Evolutionary conservation across 2,888 invertebrate genomes (phyloP).

Genomic region (Tetramorium bicarinatum): DNA sequence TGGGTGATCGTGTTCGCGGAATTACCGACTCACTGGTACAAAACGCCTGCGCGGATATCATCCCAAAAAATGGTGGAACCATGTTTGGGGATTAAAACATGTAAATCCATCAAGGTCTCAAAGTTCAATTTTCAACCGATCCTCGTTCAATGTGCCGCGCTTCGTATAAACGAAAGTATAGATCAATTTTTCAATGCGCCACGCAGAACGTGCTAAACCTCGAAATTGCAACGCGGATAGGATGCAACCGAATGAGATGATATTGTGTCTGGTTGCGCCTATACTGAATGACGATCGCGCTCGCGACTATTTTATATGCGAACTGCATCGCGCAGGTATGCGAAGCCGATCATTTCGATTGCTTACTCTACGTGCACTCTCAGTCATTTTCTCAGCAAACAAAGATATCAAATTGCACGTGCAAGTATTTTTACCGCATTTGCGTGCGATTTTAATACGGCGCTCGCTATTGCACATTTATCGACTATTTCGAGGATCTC

Average conservation of each 20-base stretch:
- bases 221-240: conserved; percentile 44
- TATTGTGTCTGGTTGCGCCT: conserved; percentile 58
- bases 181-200: conserved; percentile 47
- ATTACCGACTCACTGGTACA: conserved; percentile 7
- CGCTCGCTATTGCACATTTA: no score
- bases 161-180: conserved; percentile 39
- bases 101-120: conserved; percentile 53
- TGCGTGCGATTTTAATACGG: background rate
- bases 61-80: conserved; percentile 40
- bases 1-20: conserved; percentile 34
- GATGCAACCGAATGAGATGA: conserved; percentile 52
- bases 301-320: conserved; percentile 70
- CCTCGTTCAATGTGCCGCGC: conserved; percentile 10
- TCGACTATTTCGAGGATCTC: conserved; percentile 7
- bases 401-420: background rate
- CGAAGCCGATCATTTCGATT: conserved; percentile 65
- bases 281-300: conserved; percentile 70
- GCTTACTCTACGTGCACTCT: conserved; percentile 58
- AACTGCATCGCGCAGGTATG: conserved; percentile 26
- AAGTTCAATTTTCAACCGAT: conserved; percentile 46
- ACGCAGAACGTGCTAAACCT: conserved; percentile 67
- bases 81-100: conserved; percentile 48
- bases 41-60: conserved; percentile 35
- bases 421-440: conserved; percentile 29
- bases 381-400: conserved; percentile 43